A percentile compares a stretch with the other conserved stretches of the same genome.
These are phyloP conservation scores for Sesamia nonagrioides DNA, from an alignment of 1,140 invertebrate species.

Conservation along the genomic window DNA sequence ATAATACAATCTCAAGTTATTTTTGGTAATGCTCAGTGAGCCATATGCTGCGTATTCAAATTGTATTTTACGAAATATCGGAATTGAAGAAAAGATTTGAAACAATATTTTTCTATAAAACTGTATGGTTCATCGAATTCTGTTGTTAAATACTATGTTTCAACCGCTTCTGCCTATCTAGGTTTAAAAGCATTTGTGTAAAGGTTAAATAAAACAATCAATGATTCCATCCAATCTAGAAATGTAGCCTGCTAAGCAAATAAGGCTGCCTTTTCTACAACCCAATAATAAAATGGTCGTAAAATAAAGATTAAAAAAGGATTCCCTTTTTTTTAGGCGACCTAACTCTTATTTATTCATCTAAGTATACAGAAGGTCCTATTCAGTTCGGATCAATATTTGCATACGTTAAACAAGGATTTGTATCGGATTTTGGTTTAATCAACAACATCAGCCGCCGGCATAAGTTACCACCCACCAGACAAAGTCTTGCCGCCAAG, in stretches of 20 bases:
- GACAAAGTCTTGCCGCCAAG: no score
- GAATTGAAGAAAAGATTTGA: background rate
- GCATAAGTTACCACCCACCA: no score
- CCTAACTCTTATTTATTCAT: background rate
- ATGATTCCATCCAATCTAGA: background rate
- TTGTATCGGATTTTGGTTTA: conserved; percentile 19
- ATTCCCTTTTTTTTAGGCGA: background rate
- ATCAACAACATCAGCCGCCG: no score
- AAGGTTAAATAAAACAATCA: background rate
- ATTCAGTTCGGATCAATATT: conserved; percentile 2
- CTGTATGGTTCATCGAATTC: background rate
- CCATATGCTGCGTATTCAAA: background rate
- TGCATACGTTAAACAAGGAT: conserved; percentile 6
- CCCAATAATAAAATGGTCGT: background rate
- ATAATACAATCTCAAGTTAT: background rate
- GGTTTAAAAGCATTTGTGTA: background rate
- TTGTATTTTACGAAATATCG: background rate
- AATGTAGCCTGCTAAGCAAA: background rate
- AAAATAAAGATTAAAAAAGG: background rate
- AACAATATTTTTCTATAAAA: background rate
- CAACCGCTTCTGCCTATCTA: background rate
- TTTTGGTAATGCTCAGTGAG: background rate
- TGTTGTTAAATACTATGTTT: background rate
- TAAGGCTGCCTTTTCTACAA: background rate
- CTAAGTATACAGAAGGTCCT: background rate